These are phyloP conservation scores for Protonemura montana DNA, from an alignment of 2,888 invertebrate species.

Conservation along the genomic window DNA sequence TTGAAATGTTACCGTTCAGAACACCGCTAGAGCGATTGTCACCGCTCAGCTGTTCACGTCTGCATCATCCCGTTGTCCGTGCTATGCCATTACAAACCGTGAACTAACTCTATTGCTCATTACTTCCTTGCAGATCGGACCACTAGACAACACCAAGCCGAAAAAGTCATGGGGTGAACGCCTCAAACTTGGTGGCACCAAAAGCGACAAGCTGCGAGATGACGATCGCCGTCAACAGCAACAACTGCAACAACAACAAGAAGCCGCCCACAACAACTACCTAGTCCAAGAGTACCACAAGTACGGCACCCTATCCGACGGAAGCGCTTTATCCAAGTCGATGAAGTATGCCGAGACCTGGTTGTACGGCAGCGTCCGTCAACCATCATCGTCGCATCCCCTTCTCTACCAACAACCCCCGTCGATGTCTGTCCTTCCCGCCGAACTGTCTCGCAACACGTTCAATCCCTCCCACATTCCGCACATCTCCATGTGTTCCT, in stretches of 20 bases:
- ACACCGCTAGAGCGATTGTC: too few relatives aligned
- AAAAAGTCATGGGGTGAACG: conserved; percentile 51
- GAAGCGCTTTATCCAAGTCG: conserved; percentile 79
- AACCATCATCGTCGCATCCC: conserved; percentile 58
- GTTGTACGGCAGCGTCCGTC: conserved; percentile 71
- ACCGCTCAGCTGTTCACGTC: too few relatives aligned
- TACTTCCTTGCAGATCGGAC: conserved; percentile 48
- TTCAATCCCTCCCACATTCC: too few relatives aligned
- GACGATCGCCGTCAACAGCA: conserved; percentile 36
- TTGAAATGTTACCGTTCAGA: too few relatives aligned
- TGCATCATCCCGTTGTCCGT: too few relatives aligned
- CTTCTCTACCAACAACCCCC: conserved; percentile 59
- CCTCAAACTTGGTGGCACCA: conserved; percentile 47
- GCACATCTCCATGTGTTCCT: conserved; percentile 68
- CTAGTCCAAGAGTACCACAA: conserved; percentile 51
- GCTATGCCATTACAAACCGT: too few relatives aligned
- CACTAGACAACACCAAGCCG: conserved; percentile 47
- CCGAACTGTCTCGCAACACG: too few relatives aligned
- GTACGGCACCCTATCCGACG: conserved; percentile 65
- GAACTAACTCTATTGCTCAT: too few relatives aligned
- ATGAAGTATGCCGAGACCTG: conserved; percentile 88
- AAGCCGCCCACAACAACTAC: conserved; percentile 42
- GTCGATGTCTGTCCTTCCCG: conserved; percentile 51
- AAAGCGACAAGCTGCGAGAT: conserved; percentile 46
- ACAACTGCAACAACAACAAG: conserved; percentile 50